Base-by-base conservation (phyloP, 2,888 invertebrate species). In the Trichogramma evanescens region DNA sequence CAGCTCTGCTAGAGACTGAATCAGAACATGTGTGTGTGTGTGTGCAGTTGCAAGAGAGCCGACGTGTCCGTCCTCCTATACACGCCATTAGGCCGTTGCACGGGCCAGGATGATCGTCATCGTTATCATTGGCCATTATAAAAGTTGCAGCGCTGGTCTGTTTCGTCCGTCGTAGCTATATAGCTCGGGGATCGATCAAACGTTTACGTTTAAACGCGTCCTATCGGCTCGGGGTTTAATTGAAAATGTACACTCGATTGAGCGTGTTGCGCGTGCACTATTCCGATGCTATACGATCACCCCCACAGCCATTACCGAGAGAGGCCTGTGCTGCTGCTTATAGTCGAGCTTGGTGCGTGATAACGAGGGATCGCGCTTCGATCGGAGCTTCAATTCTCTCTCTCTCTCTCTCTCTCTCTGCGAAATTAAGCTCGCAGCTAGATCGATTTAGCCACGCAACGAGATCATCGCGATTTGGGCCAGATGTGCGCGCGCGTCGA, bases 1-100 rank as follows among this genome's bases (percentile, higher is more conserved):
- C 13, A 13, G 13, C 2, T 13, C 13, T 13, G 13, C 13, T 13
- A 13, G 13, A 13, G 13, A 13, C 13, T 13, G 13, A 13, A 13
- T 13, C 13, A 13, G 13, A 13, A 13, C 13, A 13, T 13, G 13
- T 13, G 13, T 13, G 13, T 13, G 13, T 13, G 13, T 13, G 13
- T 13, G 13, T 13, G 13, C 13, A 13, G 13, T 13, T 13, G 13
- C 13, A 13, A 13, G 13, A 13, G 13, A 13, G 13, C 13, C 13
- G 13, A 67, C 66, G 65, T 40, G 50, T 13, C 13, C 45, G 38
- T 43, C 46, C 8, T 61, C 64, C 67, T 66, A 69, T 13, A 67
- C 69, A 64, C 68, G 67, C 66, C 66, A 68, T 71, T 69, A 68
- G 70, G 62, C 57, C 58, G 56, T 62, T 40, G 10, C 6, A 5